Percentiles rank a stretch among this genome's conserved stretches.
phyloP scores from a whole-genome alignment of 2,113 vertebrate species.

The Protobothrops flavoviridis region DNA sequence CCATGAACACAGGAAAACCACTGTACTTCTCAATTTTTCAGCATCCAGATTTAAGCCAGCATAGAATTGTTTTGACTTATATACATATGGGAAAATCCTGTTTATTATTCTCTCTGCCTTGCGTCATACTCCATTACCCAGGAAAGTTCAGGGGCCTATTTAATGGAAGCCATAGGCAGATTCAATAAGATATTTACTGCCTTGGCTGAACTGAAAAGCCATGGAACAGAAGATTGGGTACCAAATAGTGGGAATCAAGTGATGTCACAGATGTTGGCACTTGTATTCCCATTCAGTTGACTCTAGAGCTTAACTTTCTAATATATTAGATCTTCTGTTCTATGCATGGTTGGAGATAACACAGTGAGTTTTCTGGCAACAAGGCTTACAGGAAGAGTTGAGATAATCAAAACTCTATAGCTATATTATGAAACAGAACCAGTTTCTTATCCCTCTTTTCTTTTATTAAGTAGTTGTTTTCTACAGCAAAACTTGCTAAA shows the following conservation, averaged over 20 bases:
- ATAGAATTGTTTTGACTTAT: not conserved
- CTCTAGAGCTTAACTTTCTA: slow-evolving; percentile 13
- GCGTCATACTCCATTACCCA: not conserved
- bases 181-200: not conserved
- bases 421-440: not conserved
- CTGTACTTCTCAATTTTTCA: not conserved
- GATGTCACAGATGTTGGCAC: not conserved
- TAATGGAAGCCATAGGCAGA: not conserved
- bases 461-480: not conserved
- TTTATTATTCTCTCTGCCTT: slow-evolving; percentile 8
- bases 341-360: not conserved
- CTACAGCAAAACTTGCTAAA: not conserved
- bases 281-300: slow-evolving; percentile 11
- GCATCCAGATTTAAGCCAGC: not conserved
- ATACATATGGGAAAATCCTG: slow-evolving; percentile 2
- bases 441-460: no score
- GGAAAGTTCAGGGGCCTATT: not conserved
- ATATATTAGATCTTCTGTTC: not conserved
- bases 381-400: not conserved
- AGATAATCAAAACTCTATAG: not conserved
- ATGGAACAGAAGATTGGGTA: not conserved
- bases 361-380: not conserved
- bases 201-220: not conserved
- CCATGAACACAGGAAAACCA: not conserved
- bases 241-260: not conserved